These are phyloP conservation scores for Meiosimyza platycephala DNA, from an alignment of 2,888 invertebrate species.

Conservation along the genomic window DNA sequence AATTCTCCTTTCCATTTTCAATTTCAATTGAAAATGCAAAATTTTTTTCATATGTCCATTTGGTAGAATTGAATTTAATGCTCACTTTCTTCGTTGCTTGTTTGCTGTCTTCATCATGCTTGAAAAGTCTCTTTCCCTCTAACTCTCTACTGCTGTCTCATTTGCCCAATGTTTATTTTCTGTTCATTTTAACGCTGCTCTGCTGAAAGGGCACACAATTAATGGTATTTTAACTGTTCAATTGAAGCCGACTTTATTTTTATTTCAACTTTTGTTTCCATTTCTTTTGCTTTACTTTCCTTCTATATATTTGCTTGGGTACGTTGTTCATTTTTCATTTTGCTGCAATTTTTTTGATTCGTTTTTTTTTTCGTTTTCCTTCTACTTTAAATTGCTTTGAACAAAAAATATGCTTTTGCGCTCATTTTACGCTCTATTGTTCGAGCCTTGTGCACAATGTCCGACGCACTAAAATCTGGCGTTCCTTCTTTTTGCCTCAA, in stretches of 20 bases:
- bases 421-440: conserved; percentile 64
- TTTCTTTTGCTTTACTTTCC: conserved; percentile 12
- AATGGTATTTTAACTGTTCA: conserved; percentile 64
- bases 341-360: conserved; percentile 39
- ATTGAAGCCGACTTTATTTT: conserved; percentile 55
- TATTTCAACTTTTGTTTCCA: conserved; percentile 36
- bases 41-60: neutral
- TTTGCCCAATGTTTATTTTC: neutral
- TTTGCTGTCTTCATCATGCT: neutral
- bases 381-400: conserved; percentile 44
- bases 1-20: conserved; percentile 54
- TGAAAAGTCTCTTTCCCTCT: conserved; percentile 1
- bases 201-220: conserved; percentile 54
- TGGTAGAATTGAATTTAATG: neutral
- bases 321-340: conserved; percentile 62
- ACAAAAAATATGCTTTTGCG: conserved; percentile 52
- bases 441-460: conserved; percentile 54
- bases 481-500: conserved; percentile 8
- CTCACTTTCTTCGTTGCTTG: neutral
- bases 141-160: neutral
- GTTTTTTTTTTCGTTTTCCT: neutral
- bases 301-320: conserved; percentile 52
- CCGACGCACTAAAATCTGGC: conserved; percentile 48
- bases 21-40: conserved; percentile 47
- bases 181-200: conserved; percentile 7